phyloP scores from a whole-genome alignment of 2,888 invertebrate genomes.

The Erebia epiphron region DNA sequence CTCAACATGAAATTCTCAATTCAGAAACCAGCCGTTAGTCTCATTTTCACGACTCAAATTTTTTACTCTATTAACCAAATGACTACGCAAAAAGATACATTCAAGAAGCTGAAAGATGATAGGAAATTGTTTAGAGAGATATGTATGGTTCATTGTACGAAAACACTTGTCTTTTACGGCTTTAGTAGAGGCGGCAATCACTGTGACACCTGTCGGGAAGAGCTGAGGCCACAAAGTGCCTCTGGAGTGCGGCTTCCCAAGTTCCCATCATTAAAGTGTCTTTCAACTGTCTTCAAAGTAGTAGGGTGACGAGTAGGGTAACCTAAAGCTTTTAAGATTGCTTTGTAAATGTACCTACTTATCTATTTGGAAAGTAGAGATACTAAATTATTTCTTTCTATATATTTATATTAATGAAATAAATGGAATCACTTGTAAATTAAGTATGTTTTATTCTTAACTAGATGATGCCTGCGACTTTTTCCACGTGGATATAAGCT shows the following conservation, averaged over 20 bases:
- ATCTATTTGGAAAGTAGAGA: not conserved
- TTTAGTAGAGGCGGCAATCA: constrained; percentile 13
- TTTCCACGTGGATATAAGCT: too few relatives aligned
- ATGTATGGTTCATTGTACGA: not conserved
- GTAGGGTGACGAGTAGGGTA: not conserved
- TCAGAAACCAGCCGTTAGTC: too few relatives aligned
- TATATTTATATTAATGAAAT: too few relatives aligned
- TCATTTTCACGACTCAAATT: too few relatives aligned
- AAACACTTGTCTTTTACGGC: constrained; percentile 8
- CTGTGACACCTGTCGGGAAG: constrained; percentile 19
- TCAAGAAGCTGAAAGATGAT: not conserved
- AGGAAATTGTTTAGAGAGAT: not conserved
- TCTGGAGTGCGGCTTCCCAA: constrained; percentile 14
- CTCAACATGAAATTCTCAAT: too few relatives aligned
- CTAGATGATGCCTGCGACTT: too few relatives aligned
- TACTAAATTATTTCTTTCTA: not conserved
- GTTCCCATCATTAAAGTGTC: constrained; percentile 21
- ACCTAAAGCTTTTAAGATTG: not conserved
- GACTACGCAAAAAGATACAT: not conserved
- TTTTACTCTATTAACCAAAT: too few relatives aligned
- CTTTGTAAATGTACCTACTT: not conserved
- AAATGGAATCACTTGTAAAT: too few relatives aligned
- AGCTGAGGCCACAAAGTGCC: constrained; percentile 20
- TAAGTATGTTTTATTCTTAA: too few relatives aligned
- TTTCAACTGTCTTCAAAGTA: constrained; percentile 20